phyloP scores from a whole-genome alignment of 2,888 invertebrate genomes.

The Drosophila anceps region DNA sequence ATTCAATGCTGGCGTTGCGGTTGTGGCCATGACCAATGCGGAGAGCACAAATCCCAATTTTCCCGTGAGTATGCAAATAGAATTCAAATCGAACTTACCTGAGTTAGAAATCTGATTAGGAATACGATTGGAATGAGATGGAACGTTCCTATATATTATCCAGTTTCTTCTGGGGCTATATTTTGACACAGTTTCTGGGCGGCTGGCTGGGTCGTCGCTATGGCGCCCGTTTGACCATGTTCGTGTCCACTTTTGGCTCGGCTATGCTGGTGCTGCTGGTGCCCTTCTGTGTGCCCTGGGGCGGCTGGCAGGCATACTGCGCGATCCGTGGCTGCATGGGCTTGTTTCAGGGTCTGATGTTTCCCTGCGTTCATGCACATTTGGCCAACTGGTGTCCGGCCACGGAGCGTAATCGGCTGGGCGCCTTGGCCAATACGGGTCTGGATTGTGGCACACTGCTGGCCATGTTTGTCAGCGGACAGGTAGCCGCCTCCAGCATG shows the following conservation, averaged over 20 bases:
- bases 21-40: conserved; percentile 90
- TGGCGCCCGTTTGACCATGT: conserved; percentile 89
- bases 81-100: not conserved
- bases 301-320: conserved; percentile 88
- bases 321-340: conserved; percentile 89
- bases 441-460: conserved; percentile 89
- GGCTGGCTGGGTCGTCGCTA: conserved; percentile 90
- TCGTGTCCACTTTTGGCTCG: conserved; percentile 88
- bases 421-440: conserved; percentile 87
- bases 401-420: conserved; percentile 88
- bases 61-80: conserved; percentile 83
- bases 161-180: conserved; percentile 93
- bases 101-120: conserved; percentile 53
- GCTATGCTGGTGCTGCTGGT: conserved; percentile 88
- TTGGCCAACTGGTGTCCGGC: conserved; percentile 90
- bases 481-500: conserved; percentile 87
- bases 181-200: conserved; percentile 88
- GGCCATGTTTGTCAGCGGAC: conserved; percentile 88
- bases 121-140: conserved; percentile 86
- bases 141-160: conserved; percentile 88
- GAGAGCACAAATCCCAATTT: conserved; percentile 85
- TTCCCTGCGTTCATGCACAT: conserved; percentile 89
- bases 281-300: conserved; percentile 89
- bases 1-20: conserved; percentile 89
- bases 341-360: conserved; percentile 88